These are phyloP conservation scores for Hydrochoerus hydrochaeris DNA, from an alignment of 2,113 vertebrate species.

Conservation along the genomic window DNA sequence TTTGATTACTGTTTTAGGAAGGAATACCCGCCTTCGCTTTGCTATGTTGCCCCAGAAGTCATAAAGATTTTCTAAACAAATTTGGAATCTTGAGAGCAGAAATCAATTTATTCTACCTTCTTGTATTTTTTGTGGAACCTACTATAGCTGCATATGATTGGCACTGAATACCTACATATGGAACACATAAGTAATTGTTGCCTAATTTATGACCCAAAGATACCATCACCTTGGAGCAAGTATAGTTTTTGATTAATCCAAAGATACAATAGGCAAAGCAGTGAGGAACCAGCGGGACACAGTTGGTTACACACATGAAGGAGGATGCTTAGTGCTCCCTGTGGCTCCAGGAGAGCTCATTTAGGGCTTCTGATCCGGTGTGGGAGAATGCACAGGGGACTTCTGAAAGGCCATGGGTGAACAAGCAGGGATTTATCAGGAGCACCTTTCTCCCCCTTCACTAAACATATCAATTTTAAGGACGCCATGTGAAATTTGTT, in stretches of 20 bases:
- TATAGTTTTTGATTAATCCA: neutral
- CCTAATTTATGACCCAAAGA: neutral
- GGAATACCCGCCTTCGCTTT: neutral
- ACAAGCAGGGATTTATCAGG: constrained; percentile 1
- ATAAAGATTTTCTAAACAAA: neutral
- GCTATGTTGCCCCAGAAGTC: neutral
- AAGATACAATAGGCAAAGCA: neutral
- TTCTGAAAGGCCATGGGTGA: neutral
- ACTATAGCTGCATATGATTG: neutral
- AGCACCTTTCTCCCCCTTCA: neutral
- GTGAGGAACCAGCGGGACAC: neutral
- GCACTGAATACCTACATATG: neutral
- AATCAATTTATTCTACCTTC: neutral
- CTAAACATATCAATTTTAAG: constrained; percentile 45
- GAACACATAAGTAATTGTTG: neutral
- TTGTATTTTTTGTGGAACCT: neutral
- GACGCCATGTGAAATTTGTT: neutral
- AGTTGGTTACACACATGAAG: neutral
- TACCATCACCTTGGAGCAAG: neutral
- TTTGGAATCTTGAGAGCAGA: neutral
- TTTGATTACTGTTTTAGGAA: neutral
- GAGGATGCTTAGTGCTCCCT: neutral
- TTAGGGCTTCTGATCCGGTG: neutral
- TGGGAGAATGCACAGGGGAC: neutral
- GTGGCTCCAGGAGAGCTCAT: neutral